Conservation (phyloP, 2,888 invertebrate genomes). For the Eulithis prunata region DNA sequence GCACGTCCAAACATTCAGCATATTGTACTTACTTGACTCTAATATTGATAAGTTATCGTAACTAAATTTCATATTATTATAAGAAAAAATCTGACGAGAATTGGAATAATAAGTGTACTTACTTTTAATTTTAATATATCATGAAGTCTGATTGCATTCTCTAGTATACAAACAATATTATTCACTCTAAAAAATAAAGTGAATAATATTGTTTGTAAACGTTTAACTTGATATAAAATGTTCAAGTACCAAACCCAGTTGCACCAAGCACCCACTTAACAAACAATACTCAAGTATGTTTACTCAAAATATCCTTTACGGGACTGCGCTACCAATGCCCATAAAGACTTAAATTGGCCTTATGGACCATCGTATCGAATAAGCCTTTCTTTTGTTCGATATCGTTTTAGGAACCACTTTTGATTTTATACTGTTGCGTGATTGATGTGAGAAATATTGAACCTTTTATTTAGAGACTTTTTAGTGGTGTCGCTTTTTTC, state of each 20-base stretch:
- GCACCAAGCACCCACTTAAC: conserved; percentile 47
- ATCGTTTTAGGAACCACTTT: conserved; percentile 73
- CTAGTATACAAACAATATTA: too few relatives aligned
- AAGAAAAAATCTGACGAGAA: too few relatives aligned
- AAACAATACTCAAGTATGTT: conserved; percentile 75
- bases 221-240: background rate
- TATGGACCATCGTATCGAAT: conserved; percentile 52
- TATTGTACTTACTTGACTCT: too few relatives aligned
- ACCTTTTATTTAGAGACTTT: conserved; percentile 19
- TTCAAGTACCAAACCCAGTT: conserved; percentile 61
- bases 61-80: too few relatives aligned
- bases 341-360: conserved; percentile 68
- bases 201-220: too few relatives aligned
- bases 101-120: too few relatives aligned
- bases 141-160: too few relatives aligned
- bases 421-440: conserved; percentile 63
- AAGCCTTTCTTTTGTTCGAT: conserved; percentile 64
- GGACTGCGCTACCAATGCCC: conserved; percentile 63
- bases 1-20: too few relatives aligned
- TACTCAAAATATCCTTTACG: conserved; percentile 76
- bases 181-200: too few relatives aligned
- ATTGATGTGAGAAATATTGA: conserved; percentile 74
- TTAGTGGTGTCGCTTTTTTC: background rate
- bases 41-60: too few relatives aligned
- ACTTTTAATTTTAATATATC: too few relatives aligned